Evolutionary conservation across 1,140 invertebrate species (phyloP).

Genomic region (Cyclina sinensis): DNA sequence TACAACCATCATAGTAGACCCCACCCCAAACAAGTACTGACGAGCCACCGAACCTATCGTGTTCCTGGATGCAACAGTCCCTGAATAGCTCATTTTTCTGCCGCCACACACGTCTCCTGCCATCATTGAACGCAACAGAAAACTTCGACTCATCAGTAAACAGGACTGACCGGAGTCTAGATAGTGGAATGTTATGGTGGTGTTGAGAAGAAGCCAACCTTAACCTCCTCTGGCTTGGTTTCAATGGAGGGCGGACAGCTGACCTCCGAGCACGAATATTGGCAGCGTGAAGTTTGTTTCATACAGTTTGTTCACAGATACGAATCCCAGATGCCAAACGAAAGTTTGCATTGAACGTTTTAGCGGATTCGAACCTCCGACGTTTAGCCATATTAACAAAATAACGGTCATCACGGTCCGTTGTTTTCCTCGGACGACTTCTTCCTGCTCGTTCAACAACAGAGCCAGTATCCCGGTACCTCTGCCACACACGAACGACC

Average conservation of each 20-base stretch:
- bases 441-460: not conserved
- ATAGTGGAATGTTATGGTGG: not conserved
- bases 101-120: not conserved
- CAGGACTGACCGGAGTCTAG: not conserved
- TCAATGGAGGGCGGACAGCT: not conserved
- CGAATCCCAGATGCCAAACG: not conserved
- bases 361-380: not conserved
- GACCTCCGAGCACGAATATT: not conserved
- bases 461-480: conserved; percentile 7
- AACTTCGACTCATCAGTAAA: conserved; percentile 42
- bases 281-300: not conserved
- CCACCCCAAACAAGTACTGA: conserved; percentile 47
- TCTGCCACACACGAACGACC: no score
- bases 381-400: not conserved
- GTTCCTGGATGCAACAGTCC: conserved; percentile 19
- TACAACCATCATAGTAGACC: not conserved
- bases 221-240: not conserved
- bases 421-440: not conserved
- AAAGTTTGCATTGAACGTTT: not conserved
- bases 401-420: not conserved
- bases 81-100: conserved; percentile 30
- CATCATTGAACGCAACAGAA: conserved; percentile 30
- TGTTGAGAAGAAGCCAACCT: not conserved
- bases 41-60: conserved; percentile 3
- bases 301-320: not conserved